Conservation (phyloP, 2,113 vertebrate genomes). For the Limanda limanda region DNA sequence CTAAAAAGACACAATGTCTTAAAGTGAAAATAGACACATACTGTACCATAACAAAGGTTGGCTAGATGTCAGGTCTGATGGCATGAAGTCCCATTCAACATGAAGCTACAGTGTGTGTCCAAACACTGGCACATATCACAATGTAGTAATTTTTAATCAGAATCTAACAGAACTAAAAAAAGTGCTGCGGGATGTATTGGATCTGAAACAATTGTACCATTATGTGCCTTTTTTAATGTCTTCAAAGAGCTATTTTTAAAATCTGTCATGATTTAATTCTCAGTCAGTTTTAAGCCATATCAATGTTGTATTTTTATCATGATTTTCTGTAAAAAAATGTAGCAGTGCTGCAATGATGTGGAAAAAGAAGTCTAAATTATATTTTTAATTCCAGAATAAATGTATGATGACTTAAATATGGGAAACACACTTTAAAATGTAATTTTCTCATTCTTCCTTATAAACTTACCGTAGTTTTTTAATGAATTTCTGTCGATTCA, state of each 20-base stretch:
- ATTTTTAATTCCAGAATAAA: conserved; percentile 1
- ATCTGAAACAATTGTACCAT: not conserved
- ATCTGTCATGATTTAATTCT: not conserved
- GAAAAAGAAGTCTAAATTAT: not conserved
- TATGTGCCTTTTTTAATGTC: conserved; percentile 61
- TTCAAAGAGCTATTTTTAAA: conserved; percentile 29
- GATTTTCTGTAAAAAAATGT: conserved; percentile 18
- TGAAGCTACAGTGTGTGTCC: not conserved
- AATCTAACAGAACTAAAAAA: not conserved
- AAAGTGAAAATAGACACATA: not conserved
- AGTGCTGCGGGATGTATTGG: too few relatives aligned
- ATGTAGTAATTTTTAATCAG: not conserved
- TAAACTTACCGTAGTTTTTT: too few relatives aligned
- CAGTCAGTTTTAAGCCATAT: conserved; percentile 26
- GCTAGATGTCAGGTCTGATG: not conserved
- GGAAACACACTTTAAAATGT: not conserved
- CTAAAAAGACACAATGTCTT: too few relatives aligned
- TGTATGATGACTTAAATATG: not conserved
- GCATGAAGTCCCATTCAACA: not conserved
- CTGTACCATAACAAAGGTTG: not conserved
- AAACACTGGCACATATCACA: not conserved
- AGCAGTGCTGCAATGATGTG: conserved; percentile 19
- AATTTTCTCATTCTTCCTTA: not conserved
- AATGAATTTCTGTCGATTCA: not conserved
- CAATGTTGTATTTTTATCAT: not conserved